Conservation (phyloP, 2,797 vertebrate species). For the Apogon talboti region DNA sequence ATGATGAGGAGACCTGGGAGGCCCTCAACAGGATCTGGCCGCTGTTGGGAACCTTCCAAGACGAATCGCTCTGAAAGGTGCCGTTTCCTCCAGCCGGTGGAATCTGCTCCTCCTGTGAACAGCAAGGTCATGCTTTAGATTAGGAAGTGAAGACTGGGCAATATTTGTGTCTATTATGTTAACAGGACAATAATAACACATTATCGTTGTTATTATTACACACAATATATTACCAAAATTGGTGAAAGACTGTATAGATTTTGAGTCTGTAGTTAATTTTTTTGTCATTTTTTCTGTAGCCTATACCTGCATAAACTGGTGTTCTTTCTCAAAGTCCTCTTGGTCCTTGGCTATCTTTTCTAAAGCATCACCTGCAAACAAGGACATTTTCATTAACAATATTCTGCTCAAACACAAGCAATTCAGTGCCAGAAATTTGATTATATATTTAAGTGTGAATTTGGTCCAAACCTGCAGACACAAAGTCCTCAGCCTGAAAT, state of each 20-base stretch:
- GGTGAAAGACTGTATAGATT: too few species aligned
- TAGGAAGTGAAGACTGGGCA: background rate
- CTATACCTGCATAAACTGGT: conserved; percentile 92
- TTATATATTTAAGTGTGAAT: background rate
- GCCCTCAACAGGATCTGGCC: conserved; percentile 84
- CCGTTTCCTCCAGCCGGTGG: conserved; percentile 73
- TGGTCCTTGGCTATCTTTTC: conserved; percentile 92
- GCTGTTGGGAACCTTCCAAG: conserved; percentile 86
- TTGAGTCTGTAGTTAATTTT: too few species aligned
- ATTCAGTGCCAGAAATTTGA: background rate
- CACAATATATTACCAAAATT: too few species aligned
- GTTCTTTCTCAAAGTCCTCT: conserved; percentile 92
- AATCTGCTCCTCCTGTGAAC: conserved; percentile 88
- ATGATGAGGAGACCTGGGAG: conserved; percentile 84
- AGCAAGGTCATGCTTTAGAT: background rate
- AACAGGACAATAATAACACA: background rate
- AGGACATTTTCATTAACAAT: background rate
- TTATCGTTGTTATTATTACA: too few species aligned
- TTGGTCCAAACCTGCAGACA: conserved; percentile 87
- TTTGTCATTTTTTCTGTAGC: background rate
- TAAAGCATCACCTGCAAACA: conserved; percentile 86
- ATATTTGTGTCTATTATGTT: background rate
- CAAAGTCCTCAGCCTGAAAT: conserved; percentile 86
- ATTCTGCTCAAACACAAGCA: conserved; percentile 1
- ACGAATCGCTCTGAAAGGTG: conserved; percentile 81